Evolutionary conservation across 2,888 invertebrate species (phyloP).

Genomic region (Gnatocerus cornutus): DNA sequence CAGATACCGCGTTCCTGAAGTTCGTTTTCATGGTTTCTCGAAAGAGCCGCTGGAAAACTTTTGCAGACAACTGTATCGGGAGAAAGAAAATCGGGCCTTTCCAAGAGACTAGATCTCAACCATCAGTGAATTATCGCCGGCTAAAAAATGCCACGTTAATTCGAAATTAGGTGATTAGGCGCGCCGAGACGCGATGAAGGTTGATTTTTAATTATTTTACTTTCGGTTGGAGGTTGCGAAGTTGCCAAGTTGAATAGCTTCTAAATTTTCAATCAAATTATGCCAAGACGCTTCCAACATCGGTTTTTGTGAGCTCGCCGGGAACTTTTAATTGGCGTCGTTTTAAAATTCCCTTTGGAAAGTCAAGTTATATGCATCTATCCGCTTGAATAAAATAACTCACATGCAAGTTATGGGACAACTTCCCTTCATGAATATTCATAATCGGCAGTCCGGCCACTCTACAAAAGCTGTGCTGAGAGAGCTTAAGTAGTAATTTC

Average conservation of each 20-base stretch:
- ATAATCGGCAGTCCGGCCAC: conserved; percentile 56
- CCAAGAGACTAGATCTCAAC: conserved; percentile 16
- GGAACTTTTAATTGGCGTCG: conserved; percentile 56
- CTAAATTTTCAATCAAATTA: conserved; percentile 44
- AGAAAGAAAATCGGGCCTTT: conserved; percentile 21
- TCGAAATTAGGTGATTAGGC: conserved; percentile 2
- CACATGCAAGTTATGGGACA: conserved; percentile 56
- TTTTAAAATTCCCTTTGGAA: conserved; percentile 51
- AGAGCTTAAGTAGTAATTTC: conserved; percentile 63
- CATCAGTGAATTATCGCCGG: conserved; percentile 28
- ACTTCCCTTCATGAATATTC: conserved; percentile 61
- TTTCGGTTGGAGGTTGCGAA: background rate
- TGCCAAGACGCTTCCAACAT: conserved; percentile 16
- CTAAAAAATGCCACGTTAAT: conserved; percentile 15
- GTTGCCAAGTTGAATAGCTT: conserved; percentile 22
- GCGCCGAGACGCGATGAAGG: background rate
- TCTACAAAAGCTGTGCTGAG: conserved; percentile 59
- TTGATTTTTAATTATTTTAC: conserved; percentile 38
- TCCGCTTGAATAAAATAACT: conserved; percentile 56
- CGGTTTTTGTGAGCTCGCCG: conserved; percentile 13
- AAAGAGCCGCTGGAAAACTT: conserved; percentile 57
- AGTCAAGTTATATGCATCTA: conserved; percentile 54
- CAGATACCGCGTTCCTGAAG: conserved; percentile 61
- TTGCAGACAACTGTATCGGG: conserved; percentile 56
- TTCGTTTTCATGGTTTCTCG: conserved; percentile 58